Percentiles rank a stretch among this genome's conserved stretches.
phyloP scores from a whole-genome alignment of 2,797 vertebrate species.

The Danionella dracula region DNA sequence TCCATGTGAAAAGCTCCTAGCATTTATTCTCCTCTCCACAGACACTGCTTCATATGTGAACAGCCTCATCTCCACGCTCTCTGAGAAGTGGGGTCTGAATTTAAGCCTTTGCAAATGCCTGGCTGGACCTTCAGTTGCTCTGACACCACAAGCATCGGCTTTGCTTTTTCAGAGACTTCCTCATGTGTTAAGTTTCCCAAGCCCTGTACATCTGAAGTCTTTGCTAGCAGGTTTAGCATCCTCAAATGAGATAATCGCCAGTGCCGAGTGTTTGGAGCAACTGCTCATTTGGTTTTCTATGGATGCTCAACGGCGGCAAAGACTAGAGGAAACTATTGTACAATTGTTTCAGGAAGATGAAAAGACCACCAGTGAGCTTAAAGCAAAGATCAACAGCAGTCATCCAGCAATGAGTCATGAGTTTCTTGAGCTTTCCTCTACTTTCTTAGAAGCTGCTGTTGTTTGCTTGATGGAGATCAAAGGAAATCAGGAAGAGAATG shows the following conservation, averaged over 20 bases:
- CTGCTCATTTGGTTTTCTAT: slow-evolving; percentile 68
- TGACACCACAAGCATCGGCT: slow-evolving; percentile 63
- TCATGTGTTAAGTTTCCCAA: slow-evolving; percentile 61
- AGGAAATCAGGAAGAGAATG: slow-evolving; percentile 46
- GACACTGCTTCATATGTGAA: slow-evolving; percentile 57
- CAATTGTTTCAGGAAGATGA: slow-evolving; percentile 62
- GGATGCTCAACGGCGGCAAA: slow-evolving; percentile 59
- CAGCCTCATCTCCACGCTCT: slow-evolving; percentile 58
- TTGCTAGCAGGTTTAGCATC: slow-evolving; percentile 69
- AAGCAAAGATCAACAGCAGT: slow-evolving; percentile 63
- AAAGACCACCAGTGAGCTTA: slow-evolving; percentile 63
- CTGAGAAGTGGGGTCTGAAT: slow-evolving; percentile 75
- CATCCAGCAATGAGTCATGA: slow-evolving; percentile 71
- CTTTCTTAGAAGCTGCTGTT: slow-evolving; percentile 60
- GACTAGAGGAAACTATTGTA: slow-evolving; percentile 65
- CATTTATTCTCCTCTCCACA: slow-evolving; percentile 64
- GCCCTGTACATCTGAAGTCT: slow-evolving; percentile 65
- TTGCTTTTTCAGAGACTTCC: slow-evolving; percentile 67
- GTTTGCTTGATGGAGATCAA: slow-evolving; percentile 67
- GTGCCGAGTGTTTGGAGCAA: slow-evolving; percentile 55
- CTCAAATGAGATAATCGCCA: slow-evolving; percentile 47
- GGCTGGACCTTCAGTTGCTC: slow-evolving; percentile 61
- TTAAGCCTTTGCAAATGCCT: slow-evolving; percentile 74
- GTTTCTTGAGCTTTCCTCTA: slow-evolving; percentile 66
- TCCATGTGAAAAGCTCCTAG: slow-evolving; percentile 70